Evolutionary conservation across 2,888 invertebrate species (phyloP).

Genomic region (Spisula subtruncata): DNA sequence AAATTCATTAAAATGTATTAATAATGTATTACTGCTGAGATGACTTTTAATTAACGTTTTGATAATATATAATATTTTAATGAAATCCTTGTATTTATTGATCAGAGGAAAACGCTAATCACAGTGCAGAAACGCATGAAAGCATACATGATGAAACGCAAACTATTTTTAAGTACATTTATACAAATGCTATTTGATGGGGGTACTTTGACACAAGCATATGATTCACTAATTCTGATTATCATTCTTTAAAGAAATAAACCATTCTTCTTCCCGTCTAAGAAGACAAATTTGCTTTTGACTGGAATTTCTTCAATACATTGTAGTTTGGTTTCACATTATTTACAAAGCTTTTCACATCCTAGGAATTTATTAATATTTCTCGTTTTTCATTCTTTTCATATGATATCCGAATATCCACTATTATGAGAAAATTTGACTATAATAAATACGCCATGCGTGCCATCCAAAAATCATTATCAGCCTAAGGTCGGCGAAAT

Average conservation of each 20-base stretch:
- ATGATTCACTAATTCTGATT: conserved; percentile 27
- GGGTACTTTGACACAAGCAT: conserved; percentile 16
- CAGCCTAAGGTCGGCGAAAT: background rate
- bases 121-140: too few relatives aligned
- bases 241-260: conserved; percentile 23
- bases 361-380: conserved; percentile 21
- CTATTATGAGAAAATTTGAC: background rate
- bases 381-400: conserved; percentile 16
- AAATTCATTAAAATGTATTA: too few relatives aligned
- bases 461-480: conserved; percentile 22
- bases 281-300: conserved; percentile 7
- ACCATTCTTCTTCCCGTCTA: background rate
- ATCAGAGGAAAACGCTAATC: too few relatives aligned
- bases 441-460: background rate
- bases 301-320: conserved; percentile 19
- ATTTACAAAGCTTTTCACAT: conserved; percentile 17
- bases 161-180: background rate
- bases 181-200: background rate
- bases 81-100: too few relatives aligned
- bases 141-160: background rate
- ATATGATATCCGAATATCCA: background rate
- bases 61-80: too few relatives aligned
- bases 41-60: too few relatives aligned
- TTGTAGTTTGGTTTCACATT: background rate
- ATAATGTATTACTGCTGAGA: too few relatives aligned